Percentiles rank a stretch among this genome's conserved stretches.
phyloP scores from a whole-genome alignment of 2,797 vertebrate species.

The Neopelma chrysocephalum region DNA sequence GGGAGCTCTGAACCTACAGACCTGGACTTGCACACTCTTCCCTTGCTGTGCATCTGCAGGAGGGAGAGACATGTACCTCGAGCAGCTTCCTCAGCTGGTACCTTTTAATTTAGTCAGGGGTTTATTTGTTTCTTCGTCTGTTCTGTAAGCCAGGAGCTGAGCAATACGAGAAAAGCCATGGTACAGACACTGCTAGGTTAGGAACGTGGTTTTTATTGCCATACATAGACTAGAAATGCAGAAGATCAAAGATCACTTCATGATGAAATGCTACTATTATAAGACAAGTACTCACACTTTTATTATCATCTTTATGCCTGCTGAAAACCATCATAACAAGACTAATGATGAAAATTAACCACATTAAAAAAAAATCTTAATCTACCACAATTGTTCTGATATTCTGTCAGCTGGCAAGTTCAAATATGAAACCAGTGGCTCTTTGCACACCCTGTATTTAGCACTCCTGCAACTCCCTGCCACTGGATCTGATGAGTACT shows the following conservation, averaged over 20 bases:
- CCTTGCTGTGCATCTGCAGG: background rate
- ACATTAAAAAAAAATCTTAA: background rate
- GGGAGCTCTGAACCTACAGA: background rate
- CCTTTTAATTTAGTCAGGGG: background rate
- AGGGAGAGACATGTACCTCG: accelerated
- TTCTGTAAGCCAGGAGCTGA: background rate
- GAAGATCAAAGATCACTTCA: background rate
- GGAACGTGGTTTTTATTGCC: background rate
- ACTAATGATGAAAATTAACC: background rate
- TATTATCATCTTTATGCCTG: background rate
- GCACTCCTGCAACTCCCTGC: background rate
- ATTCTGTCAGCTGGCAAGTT: background rate
- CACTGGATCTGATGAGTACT: background rate
- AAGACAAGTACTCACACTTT: background rate
- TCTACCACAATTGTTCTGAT: background rate
- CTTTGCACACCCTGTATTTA: background rate
- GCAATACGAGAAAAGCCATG: background rate
- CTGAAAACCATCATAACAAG: background rate
- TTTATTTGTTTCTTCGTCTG: background rate
- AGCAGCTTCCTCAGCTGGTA: background rate
- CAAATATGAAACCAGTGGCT: background rate
- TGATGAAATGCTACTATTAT: background rate
- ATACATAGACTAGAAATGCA: background rate
- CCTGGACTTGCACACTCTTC: background rate
- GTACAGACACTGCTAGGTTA: background rate